These are phyloP conservation scores for Anomalospiza imberbis DNA, from an alignment of 2,797 vertebrate genomes.

Conservation along the genomic window DNA sequence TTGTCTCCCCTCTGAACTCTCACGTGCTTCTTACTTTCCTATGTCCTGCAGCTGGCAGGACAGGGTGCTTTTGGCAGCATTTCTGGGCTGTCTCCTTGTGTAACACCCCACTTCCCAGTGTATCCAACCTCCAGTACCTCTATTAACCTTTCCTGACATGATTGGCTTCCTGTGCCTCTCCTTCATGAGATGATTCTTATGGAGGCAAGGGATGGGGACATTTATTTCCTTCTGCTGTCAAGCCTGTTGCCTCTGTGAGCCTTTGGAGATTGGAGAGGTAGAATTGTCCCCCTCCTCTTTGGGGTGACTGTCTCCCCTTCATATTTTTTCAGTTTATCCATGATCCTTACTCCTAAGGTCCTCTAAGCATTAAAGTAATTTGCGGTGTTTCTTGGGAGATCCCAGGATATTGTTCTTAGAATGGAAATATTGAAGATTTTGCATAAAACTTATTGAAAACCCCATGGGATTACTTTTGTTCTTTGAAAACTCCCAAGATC, in stretches of 20 bases:
- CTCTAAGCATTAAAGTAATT: neutral
- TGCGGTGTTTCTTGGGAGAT: neutral
- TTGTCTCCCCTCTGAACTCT: neutral
- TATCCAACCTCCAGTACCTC: neutral
- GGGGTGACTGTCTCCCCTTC: fast-evolving
- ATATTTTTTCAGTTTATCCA: neutral
- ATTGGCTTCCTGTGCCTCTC: neutral
- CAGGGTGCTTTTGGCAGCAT: neutral
- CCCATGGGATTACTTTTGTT: neutral
- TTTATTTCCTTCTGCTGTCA: neutral
- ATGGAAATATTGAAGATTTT: neutral
- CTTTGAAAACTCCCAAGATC: neutral
- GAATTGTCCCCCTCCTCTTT: neutral
- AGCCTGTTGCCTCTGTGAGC: neutral
- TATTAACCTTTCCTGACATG: neutral
- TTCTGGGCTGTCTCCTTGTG: neutral
- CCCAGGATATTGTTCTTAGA: neutral
- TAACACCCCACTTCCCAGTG: fast-evolving
- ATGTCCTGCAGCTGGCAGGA: neutral
- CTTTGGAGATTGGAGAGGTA: neutral
- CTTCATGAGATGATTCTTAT: neutral
- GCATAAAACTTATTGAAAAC: neutral
- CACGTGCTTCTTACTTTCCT: neutral
- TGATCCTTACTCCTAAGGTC: neutral
- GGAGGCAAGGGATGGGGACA: neutral